Evolutionary conservation across 2,797 vertebrate genomes (phyloP).

Genomic region (Echeneis naucrates): DNA sequence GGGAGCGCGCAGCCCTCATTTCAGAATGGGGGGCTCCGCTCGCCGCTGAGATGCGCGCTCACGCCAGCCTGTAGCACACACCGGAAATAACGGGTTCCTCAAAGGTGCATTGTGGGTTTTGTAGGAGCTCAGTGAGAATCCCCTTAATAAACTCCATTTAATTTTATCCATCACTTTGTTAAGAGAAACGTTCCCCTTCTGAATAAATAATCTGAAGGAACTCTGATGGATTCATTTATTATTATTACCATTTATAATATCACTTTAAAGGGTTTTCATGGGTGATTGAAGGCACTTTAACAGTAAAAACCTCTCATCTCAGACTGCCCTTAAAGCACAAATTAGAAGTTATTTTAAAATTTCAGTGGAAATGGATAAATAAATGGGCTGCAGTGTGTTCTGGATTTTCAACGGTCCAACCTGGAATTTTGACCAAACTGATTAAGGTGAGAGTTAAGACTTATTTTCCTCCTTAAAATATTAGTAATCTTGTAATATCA

Average conservation of each 20-base stretch:
- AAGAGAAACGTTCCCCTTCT: not conserved
- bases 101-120: constrained; percentile 40
- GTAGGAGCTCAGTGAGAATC: constrained; percentile 1
- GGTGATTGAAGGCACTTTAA: too few species aligned
- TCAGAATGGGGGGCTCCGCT: constrained; percentile 86
- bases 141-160: too few species aligned
- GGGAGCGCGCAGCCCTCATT: constrained; percentile 85
- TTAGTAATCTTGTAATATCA: too few species aligned
- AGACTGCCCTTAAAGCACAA: not conserved
- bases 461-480: too few species aligned
- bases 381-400: too few species aligned
- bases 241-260: too few species aligned
- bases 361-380: too few species aligned
- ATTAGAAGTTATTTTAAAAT: not conserved
- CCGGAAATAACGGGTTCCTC: constrained; percentile 54
- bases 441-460: not conserved
- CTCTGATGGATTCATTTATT: not conserved
- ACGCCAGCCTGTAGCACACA: constrained; percentile 58
- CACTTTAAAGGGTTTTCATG: too few species aligned
- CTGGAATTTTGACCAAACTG: not conserved
- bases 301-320: too few species aligned
- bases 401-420: not conserved
- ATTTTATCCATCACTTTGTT: not conserved
- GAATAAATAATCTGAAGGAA: not conserved
- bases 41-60: constrained; percentile 72